Evolutionary conservation across 1,140 invertebrate species (phyloP), one percentile per base, ranked within the genome.

Genomic region (Branchinecta lynchi): DNA sequence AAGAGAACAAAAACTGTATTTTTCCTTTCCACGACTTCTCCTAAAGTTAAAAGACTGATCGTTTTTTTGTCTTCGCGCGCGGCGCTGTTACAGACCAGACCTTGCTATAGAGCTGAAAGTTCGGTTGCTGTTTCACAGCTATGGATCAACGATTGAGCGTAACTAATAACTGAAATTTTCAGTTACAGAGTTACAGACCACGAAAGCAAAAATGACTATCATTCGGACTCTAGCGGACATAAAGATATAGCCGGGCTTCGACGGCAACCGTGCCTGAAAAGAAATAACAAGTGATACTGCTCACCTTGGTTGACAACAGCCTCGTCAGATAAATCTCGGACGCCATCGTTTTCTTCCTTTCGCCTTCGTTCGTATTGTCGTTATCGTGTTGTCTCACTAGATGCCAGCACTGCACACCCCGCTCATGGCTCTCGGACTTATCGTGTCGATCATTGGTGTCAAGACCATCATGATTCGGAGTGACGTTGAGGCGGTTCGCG

Each of bases 251-350:
- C 17, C 43, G 12, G 12, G 17, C 32, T 32, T 32, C 5, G 32
- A 32, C 32, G 32, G 32, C 32, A 32, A 17, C 17, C 15, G 66
- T 15, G n/a, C 15, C 3, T 71, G 32, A 66, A 67, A 71, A 60
- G 17, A 44, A 71, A 71, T 21, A 71, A 70, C 12, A 65, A 44
- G 71, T 74, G 78, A 32, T 5, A 32, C 32, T 32, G 32, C 32
- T 32, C 32, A 84, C 85, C 80, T 98, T 99, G 44, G 96, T 99
- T 20, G 96, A 94, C 46, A 99, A 81, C 74, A 99, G 84, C 78
- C 96, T 86, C 21, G 96, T 99, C 44, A 99, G 84, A 80, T 99
- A 99, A 75, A 99, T 98, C 82, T 99, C 97, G 0, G 95, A 96
- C 0, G 99, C 96, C 90, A 99, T 95, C 83, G 99, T 99, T 78